These are phyloP conservation scores for Acanthurus tractus DNA, from an alignment of 2,797 vertebrate species.

Conservation along the genomic window DNA sequence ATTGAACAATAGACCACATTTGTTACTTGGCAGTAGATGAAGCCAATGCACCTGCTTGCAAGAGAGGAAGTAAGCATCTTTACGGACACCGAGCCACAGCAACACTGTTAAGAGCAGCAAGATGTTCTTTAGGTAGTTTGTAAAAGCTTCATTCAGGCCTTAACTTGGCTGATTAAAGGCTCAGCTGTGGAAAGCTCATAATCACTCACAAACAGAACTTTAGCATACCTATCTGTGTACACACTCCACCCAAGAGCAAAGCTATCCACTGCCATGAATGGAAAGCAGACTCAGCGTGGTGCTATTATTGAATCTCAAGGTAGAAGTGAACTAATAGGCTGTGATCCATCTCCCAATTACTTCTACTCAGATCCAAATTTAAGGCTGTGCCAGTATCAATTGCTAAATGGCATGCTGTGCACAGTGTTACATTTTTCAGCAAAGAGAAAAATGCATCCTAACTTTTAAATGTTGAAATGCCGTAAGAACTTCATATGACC, in stretches of 20 bases:
- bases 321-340: conserved; percentile 4
- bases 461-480: background rate
- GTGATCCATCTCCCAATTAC: conserved; percentile 7
- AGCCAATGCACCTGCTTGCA: background rate
- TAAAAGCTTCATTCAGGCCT: conserved; percentile 35
- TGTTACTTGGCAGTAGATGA: background rate
- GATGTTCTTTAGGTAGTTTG: conserved; percentile 31
- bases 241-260: background rate
- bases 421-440: background rate
- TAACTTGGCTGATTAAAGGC: conserved; percentile 52
- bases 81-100: conserved; percentile 3
- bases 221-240: background rate
- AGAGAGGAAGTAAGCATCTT: background rate
- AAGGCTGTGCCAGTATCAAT: conserved; percentile 5
- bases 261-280: conserved; percentile 13
- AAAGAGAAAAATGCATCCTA: background rate
- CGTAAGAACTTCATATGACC: background rate
- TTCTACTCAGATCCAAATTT: conserved; percentile 16
- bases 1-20: background rate
- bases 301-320: conserved; percentile 43
- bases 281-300: conserved; percentile 32
- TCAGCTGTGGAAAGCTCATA: conserved; percentile 46
- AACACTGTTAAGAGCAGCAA: conserved; percentile 15
- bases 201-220: conserved; percentile 44
- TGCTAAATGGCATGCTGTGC: background rate